These are phyloP conservation scores for Pandemis heparana DNA, from an alignment of 2,888 invertebrate genomes.

Conservation along the genomic window DNA sequence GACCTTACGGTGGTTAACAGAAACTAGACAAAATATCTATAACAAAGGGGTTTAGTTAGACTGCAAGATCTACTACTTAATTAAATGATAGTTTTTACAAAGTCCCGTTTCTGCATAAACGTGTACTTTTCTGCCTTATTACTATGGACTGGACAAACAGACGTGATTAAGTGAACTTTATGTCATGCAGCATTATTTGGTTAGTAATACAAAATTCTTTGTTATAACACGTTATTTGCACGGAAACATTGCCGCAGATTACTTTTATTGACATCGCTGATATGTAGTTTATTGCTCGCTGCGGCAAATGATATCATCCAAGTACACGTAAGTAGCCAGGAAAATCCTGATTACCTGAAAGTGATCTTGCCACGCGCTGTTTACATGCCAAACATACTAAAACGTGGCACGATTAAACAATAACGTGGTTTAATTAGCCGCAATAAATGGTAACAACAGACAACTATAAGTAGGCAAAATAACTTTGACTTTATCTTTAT, in stretches of 20 bases:
- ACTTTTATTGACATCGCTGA: constrained; percentile 12
- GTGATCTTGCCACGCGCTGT: constrained; percentile 19
- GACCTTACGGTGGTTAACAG: too few species aligned
- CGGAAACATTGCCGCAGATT: constrained; percentile 5
- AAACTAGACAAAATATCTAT: too few species aligned
- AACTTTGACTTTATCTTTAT: too few species aligned
- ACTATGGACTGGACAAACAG: too few species aligned
- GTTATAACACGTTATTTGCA: not conserved
- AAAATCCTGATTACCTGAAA: constrained; percentile 14
- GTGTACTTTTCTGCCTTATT: too few species aligned
- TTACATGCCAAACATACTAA: constrained; percentile 25
- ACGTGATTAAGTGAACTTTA: too few species aligned
- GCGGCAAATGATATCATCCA: constrained; percentile 22
- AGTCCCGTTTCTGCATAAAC: too few species aligned
- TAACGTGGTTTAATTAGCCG: not conserved
- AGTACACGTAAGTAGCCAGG: constrained; percentile 2
- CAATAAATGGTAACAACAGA: not conserved
- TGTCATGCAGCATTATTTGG: not conserved
- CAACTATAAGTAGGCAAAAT: too few species aligned
- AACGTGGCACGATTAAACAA: not conserved
- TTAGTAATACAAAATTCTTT: not conserved
- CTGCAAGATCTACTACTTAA: too few species aligned
- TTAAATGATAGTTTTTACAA: too few species aligned
- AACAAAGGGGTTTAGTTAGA: too few species aligned
- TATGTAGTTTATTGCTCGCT: constrained; percentile 3